Conservation (phyloP, 2,797 vertebrate species). For the Alfaro cultratus region DNA sequence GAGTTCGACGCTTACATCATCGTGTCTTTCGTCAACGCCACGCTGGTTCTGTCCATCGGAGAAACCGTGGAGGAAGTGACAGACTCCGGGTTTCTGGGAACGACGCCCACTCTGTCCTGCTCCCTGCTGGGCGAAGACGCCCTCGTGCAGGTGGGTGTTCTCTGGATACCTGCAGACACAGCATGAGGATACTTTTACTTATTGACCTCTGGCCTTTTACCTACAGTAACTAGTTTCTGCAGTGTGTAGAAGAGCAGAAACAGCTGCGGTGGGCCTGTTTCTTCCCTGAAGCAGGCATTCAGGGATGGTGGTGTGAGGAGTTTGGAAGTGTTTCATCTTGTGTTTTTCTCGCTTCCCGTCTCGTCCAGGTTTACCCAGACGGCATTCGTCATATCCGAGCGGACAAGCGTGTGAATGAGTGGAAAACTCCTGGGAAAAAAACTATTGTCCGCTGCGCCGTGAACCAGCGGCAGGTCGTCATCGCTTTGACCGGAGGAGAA, state of each 20-base stretch:
- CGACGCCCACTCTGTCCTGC: slow-evolving; percentile 97
- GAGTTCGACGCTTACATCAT: slow-evolving; percentile 99
- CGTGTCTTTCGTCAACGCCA: slow-evolving; percentile 98
- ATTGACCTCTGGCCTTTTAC: background rate
- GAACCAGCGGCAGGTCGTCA: slow-evolving; percentile 98
- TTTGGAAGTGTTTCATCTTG: background rate
- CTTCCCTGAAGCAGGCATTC: background rate
- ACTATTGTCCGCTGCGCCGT: slow-evolving; percentile 97
- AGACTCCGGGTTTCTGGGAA: slow-evolving; percentile 96
- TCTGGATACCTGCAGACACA: background rate
- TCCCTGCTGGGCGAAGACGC: slow-evolving; percentile 97
- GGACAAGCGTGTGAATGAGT: slow-evolving; percentile 98
- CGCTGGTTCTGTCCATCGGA: slow-evolving; percentile 94
- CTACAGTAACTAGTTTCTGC: background rate
- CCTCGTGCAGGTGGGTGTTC: slow-evolving; percentile 89
- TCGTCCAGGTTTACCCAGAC: slow-evolving; percentile 92
- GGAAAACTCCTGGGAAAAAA: slow-evolving; percentile 98
- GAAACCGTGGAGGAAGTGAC: slow-evolving; percentile 99
- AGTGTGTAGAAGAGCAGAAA: background rate
- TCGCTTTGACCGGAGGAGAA: slow-evolving; percentile 96
- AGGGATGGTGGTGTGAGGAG: background rate
- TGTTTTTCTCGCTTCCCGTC: background rate
- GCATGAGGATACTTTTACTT: background rate
- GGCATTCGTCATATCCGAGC: slow-evolving; percentile 97
- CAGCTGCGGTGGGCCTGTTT: background rate